Conservation (phyloP, 2,888 invertebrate species). For the Oscheius sp. region DNA sequence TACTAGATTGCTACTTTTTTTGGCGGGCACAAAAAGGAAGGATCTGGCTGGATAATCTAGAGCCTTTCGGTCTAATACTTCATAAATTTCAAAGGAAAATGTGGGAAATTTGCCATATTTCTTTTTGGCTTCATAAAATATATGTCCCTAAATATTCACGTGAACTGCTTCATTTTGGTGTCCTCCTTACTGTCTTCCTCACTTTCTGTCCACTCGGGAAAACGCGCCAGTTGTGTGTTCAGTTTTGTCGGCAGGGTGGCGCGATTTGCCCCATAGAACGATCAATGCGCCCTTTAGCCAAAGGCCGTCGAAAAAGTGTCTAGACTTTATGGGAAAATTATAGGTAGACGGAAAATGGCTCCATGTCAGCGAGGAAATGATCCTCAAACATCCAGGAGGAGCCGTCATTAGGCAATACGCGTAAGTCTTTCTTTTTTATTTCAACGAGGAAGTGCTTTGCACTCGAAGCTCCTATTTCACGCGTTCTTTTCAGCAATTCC, state of each 20-base stretch:
- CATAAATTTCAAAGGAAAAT: background rate
- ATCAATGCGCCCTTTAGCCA: constrained; percentile 28
- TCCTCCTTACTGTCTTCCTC: background rate
- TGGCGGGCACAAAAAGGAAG: too few species aligned
- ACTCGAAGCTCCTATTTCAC: background rate
- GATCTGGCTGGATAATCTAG: too few species aligned
- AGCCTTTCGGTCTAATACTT: too few species aligned
- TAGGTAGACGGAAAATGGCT: constrained; percentile 70
- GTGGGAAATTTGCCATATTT: background rate
- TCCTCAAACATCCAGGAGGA: constrained; percentile 70
- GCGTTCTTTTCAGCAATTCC: constrained; percentile 54
- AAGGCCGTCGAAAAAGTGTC: background rate
- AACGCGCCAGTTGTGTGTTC: constrained; percentile 18
- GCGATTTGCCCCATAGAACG: constrained; percentile 30
- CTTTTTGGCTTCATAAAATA: background rate
- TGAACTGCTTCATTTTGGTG: background rate
- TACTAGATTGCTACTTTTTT: too few species aligned
- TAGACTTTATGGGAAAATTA: background rate
- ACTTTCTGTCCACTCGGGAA: constrained; percentile 16
- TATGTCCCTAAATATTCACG: background rate
- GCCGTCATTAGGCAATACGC: constrained; percentile 68
- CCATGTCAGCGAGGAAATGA: constrained; percentile 60
- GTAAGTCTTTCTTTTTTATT: constrained; percentile 43
- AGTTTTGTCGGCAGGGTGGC: constrained; percentile 15
- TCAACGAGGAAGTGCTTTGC: background rate